A percentile compares a stretch with the other conserved stretches of the same genome.
These are phyloP conservation scores for Pipa parva DNA, from an alignment of 2,113 vertebrate genomes.

Conservation along the genomic window DNA sequence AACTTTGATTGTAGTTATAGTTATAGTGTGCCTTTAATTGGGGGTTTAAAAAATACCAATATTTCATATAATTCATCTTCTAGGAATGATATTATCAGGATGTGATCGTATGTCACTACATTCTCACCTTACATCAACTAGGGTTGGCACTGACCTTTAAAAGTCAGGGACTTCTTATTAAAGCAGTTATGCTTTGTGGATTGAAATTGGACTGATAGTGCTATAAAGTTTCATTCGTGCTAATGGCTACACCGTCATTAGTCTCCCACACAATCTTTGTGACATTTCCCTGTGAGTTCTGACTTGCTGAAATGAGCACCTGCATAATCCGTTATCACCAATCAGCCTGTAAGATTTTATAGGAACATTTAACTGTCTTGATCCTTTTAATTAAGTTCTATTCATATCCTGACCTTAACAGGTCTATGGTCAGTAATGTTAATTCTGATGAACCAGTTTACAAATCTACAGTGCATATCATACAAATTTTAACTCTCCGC, in stretches of 20 bases:
- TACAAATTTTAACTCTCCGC: no score
- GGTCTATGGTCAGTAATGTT: no score
- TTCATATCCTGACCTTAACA: not conserved
- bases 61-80: not conserved
- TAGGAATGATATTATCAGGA: not conserved
- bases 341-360: not conserved
- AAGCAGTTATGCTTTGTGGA: constrained; percentile 17
- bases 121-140: not conserved
- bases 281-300: constrained; percentile 24
- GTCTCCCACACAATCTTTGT: constrained; percentile 11
- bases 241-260: constrained; percentile 21
- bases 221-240: constrained; percentile 8
- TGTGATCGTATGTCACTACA: constrained; percentile 12
- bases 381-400: not conserved
- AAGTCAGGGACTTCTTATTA: constrained; percentile 23
- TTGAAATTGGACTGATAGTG: constrained; percentile 8
- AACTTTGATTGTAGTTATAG: no score
- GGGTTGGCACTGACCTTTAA: constrained; percentile 21
- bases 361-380: not conserved
- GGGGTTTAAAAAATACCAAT: no score
- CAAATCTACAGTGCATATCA: not conserved
- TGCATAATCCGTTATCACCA: not conserved
- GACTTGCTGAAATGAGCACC: not conserved
- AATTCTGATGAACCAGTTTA: no score
- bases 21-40: no score